Percentiles rank a stretch among this genome's conserved stretches.
These are phyloP conservation scores for Sebastes nivosus DNA, from an alignment of 2,797 vertebrate genomes.

Conservation along the genomic window DNA sequence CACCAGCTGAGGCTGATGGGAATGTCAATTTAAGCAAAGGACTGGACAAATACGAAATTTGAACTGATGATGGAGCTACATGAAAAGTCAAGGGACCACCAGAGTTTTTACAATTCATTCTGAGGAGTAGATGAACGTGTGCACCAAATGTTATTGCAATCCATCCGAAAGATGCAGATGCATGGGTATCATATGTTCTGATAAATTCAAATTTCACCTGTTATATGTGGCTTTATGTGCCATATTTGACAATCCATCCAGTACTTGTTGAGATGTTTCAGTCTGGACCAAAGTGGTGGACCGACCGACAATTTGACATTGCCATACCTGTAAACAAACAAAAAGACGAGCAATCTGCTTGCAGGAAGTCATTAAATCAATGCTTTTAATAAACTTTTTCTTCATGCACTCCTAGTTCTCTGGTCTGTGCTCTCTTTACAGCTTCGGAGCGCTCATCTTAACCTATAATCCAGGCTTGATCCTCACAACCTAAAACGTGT, in stretches of 20 bases:
- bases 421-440: slow-evolving; percentile 15
- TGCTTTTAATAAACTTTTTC: slow-evolving; percentile 54
- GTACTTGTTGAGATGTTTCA: neutral
- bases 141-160: neutral
- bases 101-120: neutral
- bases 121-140: neutral
- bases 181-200: neutral
- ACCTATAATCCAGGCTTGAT: slow-evolving; percentile 48
- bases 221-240: neutral
- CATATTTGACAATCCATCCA: neutral
- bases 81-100: neutral
- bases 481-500: slow-evolving; percentile 36
- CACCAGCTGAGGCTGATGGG: too few species aligned
- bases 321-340: neutral
- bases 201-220: neutral
- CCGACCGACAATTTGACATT: neutral
- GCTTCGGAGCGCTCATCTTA: slow-evolving; percentile 20
- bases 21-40: too few species aligned
- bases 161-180: neutral
- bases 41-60: neutral
- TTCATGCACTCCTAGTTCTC: slow-evolving; percentile 15
- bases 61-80: accelerated
- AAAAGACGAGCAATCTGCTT: neutral
- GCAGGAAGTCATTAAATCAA: slow-evolving; percentile 25
- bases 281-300: neutral